Percentiles rank a stretch among this genome's conserved stretches.
These are phyloP conservation scores for Chiloscyllium punctatum DNA, from an alignment of 2,797 vertebrate species.

Conservation along the genomic window DNA sequence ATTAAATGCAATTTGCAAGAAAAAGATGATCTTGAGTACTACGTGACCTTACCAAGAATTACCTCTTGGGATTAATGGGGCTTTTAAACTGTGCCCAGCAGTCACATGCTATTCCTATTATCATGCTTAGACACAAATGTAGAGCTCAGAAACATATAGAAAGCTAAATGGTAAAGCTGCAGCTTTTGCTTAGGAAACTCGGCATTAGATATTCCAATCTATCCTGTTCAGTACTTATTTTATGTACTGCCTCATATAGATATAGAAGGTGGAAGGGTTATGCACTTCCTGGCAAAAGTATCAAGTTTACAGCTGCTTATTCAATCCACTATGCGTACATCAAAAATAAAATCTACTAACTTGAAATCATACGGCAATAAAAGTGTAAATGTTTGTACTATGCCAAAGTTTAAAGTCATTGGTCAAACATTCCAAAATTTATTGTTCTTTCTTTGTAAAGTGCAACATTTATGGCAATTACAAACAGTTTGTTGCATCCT, in stretches of 20 bases:
- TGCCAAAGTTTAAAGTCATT: neutral
- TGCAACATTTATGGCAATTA: neutral
- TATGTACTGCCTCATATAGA: neutral
- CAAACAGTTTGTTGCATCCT: neutral
- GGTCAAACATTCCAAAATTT: neutral
- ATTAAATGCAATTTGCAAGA: neutral
- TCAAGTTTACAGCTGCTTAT: too few species aligned
- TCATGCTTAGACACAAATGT: neutral
- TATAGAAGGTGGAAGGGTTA: neutral
- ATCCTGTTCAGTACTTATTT: neutral
- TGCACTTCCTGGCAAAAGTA: neutral
- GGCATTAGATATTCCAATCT: neutral
- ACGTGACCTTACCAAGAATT: neutral
- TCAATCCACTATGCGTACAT: neutral
- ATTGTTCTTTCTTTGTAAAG: too few species aligned
- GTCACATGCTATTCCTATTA: neutral
- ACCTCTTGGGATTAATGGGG: neutral
- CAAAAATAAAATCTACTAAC: neutral
- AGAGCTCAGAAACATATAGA: neutral
- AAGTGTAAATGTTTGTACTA: neutral
- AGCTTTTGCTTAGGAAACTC: neutral
- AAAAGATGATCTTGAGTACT: neutral
- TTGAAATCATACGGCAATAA: neutral
- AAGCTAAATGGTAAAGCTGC: neutral
- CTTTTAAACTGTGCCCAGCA: conserved; percentile 10